Evolutionary conservation across 2,797 vertebrate species (phyloP), one percentile per base, ranked within the genome.

Genomic region (Xiphophorus birchmanni): DNA sequence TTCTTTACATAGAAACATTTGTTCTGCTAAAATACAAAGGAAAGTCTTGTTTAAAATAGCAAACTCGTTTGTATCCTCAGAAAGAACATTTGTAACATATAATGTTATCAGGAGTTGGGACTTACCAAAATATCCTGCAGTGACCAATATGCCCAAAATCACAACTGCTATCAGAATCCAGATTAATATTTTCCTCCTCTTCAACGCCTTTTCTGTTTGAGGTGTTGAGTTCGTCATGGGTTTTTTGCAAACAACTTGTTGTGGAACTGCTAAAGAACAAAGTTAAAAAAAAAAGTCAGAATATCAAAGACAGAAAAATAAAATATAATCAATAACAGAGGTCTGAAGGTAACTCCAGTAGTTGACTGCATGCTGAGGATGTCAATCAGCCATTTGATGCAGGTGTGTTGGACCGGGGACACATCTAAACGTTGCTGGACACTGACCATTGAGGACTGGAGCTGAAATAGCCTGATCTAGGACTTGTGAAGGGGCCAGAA

Each of bases 71-170:
- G 3, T 15, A 12, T 50, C 10, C 74, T 32, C 13, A 73, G 71
- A 1, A 21, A 23, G 8, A 60, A n/a, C 4, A 58, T 21, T 23
- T 8, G 3, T 54, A 75, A 75, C 12, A 8, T 58, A 29, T 52
- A 42, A 18, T 44, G 21, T 26, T 44, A 69, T 44, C 21, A 75
- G 35, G 2, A 56, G 50, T 26, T n/a, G 40, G 77, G 58, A 94
- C 95, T 96, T 87, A 96, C 96, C 81, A 18, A 96, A 96, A 80
- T 89, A 96, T 21, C 50, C 94, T n/a, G 92, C 88, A 0, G 92
- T 94, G 56, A 5, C 89, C 80, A 96, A 69, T 74, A 95, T 88
- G 2, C 80, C 95, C 48, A 96, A 58, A 42, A 94, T 2, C 5
- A 95, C 80, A 29, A 96, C 32, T 6, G 95, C 93, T 15, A 63